Conservation (phyloP, 2,888 invertebrate genomes). For the Protonemura montana region DNA sequence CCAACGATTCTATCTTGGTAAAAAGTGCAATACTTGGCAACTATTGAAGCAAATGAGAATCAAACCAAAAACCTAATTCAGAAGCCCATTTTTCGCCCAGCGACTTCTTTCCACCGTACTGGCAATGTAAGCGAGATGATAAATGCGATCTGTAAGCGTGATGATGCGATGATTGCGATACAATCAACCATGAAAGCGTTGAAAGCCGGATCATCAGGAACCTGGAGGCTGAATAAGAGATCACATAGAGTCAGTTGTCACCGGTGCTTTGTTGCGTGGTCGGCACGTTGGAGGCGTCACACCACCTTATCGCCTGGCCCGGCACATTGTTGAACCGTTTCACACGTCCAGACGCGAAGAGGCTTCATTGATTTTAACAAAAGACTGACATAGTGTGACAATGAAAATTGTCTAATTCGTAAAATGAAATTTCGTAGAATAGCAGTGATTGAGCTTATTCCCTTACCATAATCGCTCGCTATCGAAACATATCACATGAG, state of each 20-base stretch:
- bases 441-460: constrained; percentile 26
- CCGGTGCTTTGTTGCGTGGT: not conserved
- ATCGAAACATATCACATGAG: not conserved
- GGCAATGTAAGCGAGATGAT: not conserved
- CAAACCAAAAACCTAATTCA: not conserved
- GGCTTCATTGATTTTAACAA: not conserved
- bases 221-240: constrained; percentile 26
- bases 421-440: constrained; percentile 46
- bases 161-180: constrained; percentile 9
- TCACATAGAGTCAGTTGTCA: not conserved
- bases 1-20: too few species aligned
- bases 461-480: not conserved
- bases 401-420: constrained; percentile 42
- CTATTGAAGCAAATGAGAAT: not conserved
- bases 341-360: not conserved
- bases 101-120: not conserved
- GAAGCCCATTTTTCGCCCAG: not conserved
- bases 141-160: constrained; percentile 7
- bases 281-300: not conserved
- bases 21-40: not conserved
- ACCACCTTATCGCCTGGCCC: not conserved
- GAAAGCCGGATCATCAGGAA: not conserved
- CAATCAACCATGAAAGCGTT: constrained; percentile 18
- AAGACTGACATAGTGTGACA: constrained; percentile 23
- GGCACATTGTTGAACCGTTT: not conserved